Evolutionary conservation across 2,888 invertebrate species (phyloP).

Genomic region (Oligia fasciuncula): DNA sequence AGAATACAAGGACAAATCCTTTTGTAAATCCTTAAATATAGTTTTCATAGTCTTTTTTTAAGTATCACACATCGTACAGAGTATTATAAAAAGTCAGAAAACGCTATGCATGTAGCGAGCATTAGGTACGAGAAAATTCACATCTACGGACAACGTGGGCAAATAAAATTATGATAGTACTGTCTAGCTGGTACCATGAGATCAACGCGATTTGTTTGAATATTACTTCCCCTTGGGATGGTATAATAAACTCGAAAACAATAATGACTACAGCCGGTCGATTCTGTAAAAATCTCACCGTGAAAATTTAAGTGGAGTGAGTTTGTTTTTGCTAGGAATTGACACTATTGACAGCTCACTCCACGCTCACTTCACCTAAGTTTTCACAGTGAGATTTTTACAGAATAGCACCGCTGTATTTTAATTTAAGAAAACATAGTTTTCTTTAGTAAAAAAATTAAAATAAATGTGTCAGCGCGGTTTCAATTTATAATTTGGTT

Average conservation of each 20-base stretch:
- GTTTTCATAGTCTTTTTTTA: constrained; percentile 12
- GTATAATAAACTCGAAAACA: neutral
- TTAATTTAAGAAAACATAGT: no score
- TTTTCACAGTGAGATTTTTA: no score
- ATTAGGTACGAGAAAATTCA: constrained; percentile 60
- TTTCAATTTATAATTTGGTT: neutral
- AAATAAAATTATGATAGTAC: constrained; percentile 73
- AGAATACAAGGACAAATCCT: neutral
- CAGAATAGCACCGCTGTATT: no score
- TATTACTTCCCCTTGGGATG: neutral
- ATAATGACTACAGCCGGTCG: neutral
- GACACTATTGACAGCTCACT: no score
- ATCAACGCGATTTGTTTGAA: constrained; percentile 8
- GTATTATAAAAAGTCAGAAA: constrained; percentile 57
- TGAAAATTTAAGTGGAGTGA: no score
- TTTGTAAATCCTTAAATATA: constrained; percentile 16
- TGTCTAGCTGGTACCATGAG: constrained; percentile 68
- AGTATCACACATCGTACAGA: constrained; percentile 26
- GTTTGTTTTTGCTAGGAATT: no score
- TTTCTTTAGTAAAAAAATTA: no score
- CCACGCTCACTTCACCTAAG: no score
- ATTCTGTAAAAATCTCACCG: no score
- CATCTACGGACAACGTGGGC: constrained; percentile 58
- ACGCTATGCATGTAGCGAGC: constrained; percentile 34
- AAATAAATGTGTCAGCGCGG: neutral